Evolutionary conservation across 2,113 vertebrate genomes (phyloP).

Genomic region (Centropus unirufus): DNA sequence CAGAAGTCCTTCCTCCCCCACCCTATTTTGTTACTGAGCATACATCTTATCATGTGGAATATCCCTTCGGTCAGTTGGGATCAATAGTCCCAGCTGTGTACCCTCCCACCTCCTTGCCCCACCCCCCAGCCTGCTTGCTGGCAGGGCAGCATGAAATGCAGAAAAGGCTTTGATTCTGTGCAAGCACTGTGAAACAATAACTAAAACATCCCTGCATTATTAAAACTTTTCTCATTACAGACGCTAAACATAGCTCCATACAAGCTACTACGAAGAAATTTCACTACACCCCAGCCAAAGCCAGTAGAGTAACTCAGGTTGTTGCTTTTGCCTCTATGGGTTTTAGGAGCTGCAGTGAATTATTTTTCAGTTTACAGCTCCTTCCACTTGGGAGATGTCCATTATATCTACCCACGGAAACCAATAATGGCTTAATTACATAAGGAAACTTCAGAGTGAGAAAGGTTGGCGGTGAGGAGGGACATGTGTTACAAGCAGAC

Average conservation of each 20-base stretch:
- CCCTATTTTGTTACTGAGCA: neutral
- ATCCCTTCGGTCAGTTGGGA: neutral
- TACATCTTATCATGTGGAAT: neutral
- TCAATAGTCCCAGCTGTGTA: neutral
- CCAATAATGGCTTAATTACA: neutral
- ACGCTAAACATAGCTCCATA: neutral
- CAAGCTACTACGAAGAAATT: neutral
- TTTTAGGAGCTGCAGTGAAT: neutral
- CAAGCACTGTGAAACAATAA: neutral
- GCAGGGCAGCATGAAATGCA: neutral
- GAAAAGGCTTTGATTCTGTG: neutral
- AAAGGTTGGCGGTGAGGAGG: neutral
- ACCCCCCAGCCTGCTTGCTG: neutral
- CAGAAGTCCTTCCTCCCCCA: neutral
- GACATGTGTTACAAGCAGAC: neutral
- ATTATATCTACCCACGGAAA: neutral
- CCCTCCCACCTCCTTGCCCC: neutral
- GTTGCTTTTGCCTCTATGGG: neutral
- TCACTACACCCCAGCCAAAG: neutral
- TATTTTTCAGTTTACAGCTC: neutral
- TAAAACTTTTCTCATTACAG: neutral
- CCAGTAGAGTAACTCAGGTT: neutral
- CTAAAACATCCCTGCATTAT: neutral
- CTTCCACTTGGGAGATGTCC: neutral
- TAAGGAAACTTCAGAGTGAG: slow-evolving; percentile 3